phyloP scores from a whole-genome alignment of 2,888 invertebrate species.

The Noctua janthina region DNA sequence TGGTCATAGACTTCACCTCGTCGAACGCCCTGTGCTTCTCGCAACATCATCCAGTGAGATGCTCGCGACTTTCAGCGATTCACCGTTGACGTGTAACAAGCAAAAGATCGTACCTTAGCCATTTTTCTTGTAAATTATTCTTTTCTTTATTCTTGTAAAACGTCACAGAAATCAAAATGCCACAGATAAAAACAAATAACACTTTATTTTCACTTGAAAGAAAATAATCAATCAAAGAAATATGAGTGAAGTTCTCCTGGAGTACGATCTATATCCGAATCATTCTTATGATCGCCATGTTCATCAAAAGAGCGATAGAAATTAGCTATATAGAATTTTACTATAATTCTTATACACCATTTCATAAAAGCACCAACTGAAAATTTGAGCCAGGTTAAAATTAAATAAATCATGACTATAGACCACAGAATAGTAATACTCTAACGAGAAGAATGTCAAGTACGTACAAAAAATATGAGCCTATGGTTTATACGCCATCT shows the following conservation, averaged over 20 bases:
- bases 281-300: not conserved
- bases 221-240: not conserved
- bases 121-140: slow-evolving; percentile 15
- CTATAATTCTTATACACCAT: not conserved
- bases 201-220: not conserved
- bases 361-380: not conserved
- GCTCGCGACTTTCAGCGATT: not conserved
- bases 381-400: not conserved
- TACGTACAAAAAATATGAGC: no score
- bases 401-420: not conserved
- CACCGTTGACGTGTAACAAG: not conserved
- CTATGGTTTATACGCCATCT: no score
- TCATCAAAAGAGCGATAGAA: slow-evolving; percentile 1
- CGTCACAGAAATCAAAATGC: slow-evolving; percentile 25
- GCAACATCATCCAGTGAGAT: not conserved
- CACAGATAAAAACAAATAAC: slow-evolving; percentile 29
- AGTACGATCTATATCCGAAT: not conserved
- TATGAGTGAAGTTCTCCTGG: not conserved
- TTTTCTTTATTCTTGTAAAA: slow-evolving; percentile 8
- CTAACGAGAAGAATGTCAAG: no score
- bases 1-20: not conserved
- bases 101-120: slow-evolving; percentile 25
- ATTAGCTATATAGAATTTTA: not conserved
- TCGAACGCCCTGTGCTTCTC: not conserved
- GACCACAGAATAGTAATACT: no score